Conservation (phyloP, 2,797 vertebrate genomes). For the Agapornis canus region DNA sequence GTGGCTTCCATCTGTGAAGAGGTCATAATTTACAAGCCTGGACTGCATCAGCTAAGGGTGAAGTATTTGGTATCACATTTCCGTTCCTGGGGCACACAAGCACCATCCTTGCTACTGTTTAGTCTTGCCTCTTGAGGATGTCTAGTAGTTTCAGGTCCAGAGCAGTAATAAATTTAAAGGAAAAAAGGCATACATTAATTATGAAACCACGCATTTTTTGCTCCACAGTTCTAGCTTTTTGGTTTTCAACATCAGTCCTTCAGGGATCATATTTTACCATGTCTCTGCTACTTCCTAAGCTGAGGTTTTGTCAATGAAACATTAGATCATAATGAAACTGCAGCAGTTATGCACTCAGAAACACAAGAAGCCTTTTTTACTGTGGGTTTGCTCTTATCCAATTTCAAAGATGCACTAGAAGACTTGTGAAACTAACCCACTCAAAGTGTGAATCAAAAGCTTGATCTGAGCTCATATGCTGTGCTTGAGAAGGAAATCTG, state of each 20-base stretch:
- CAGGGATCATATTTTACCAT: neutral
- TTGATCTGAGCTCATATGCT: neutral
- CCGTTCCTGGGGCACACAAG: neutral
- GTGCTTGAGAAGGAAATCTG: neutral
- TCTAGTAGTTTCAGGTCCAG: neutral
- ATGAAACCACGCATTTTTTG: neutral
- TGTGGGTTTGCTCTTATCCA: conserved; percentile 55
- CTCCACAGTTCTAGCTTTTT: neutral
- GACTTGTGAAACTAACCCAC: conserved; percentile 55
- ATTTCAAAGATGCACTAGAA: conserved; percentile 47
- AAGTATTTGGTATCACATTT: neutral
- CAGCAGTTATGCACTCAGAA: conserved; percentile 22
- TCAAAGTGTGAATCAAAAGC: conserved; percentile 37
- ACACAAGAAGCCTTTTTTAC: conserved; percentile 12
- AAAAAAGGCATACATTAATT: neutral
- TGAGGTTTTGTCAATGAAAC: conserved; percentile 29
- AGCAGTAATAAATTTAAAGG: neutral
- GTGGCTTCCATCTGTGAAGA: neutral
- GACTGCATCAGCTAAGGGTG: neutral
- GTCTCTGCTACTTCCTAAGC: neutral
- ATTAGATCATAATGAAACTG: conserved; percentile 53
- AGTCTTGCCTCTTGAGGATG: neutral
- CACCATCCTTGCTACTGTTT: neutral
- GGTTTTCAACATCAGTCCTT: neutral
- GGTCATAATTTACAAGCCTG: neutral